Evolutionary conservation across 2,113 vertebrate genomes (phyloP).

Genomic region (Dissostichus mawsoni): DNA sequence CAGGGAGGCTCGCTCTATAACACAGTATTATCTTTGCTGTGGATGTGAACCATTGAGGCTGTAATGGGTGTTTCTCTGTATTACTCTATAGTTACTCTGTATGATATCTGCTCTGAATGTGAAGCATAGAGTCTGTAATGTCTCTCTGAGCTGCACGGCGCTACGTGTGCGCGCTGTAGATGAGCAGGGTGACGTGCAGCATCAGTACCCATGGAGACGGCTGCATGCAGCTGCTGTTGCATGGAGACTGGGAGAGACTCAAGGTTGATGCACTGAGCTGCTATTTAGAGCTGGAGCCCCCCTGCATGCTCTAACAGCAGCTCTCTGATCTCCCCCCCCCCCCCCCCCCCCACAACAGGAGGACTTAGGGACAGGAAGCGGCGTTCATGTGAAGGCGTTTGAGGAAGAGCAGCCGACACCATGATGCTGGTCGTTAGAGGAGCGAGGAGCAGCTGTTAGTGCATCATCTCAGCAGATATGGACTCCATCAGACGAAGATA

Average conservation of each 20-base stretch:
- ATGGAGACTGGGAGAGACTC: slow-evolving; percentile 68
- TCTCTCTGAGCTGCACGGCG: not conserved
- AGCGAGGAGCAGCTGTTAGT: slow-evolving; percentile 58
- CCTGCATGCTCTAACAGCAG: not conserved
- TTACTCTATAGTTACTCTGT: too few species aligned
- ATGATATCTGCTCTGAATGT: not conserved
- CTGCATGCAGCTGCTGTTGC: slow-evolving; percentile 75
- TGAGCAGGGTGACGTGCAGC: slow-evolving; percentile 45
- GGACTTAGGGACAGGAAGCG: slow-evolving; percentile 52
- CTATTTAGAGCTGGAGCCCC: slow-evolving; percentile 54
- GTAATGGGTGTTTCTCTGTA: too few species aligned
- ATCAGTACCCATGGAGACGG: slow-evolving; percentile 79
- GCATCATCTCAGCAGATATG: slow-evolving; percentile 81
- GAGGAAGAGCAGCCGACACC: slow-evolving; percentile 35
- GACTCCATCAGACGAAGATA: slow-evolving; percentile 72
- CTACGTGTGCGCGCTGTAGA: slow-evolving; percentile 60
- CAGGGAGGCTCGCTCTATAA: too few species aligned
- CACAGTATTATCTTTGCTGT: too few species aligned
- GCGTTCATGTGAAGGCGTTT: slow-evolving; percentile 41
- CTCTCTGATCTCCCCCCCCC: not conserved
- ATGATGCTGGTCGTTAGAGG: slow-evolving; percentile 65
- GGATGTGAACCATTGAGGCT: too few species aligned
- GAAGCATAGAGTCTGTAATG: slow-evolving; percentile 50
- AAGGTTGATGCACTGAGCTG: slow-evolving; percentile 72
- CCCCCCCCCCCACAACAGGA: too few species aligned